These are phyloP conservation scores for Antrozous pallidus DNA, from an alignment of 2,797 vertebrate genomes.

Conservation along the genomic window DNA sequence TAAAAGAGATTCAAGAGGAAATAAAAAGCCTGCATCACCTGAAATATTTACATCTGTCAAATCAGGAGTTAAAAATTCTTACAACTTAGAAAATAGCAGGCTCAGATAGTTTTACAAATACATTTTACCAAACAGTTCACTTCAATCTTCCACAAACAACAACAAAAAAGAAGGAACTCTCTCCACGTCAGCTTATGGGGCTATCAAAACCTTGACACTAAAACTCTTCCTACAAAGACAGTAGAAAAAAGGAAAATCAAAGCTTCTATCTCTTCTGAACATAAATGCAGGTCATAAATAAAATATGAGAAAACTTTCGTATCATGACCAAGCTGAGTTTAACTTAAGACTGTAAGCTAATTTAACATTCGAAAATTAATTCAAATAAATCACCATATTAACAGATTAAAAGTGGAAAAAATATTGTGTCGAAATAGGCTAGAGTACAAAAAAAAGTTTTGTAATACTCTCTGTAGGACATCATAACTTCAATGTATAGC, in stretches of 20 bases:
- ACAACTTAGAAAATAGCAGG: not conserved
- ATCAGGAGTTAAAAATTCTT: not conserved
- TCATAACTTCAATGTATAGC: not conserved
- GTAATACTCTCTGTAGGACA: not conserved
- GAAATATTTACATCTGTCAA: not conserved
- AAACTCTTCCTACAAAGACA: not conserved
- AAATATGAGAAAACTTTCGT: not conserved
- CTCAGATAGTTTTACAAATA: not conserved
- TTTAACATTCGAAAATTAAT: slow-evolving; percentile 18
- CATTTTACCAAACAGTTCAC: not conserved
- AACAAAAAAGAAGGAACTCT: not conserved
- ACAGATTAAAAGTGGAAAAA: not conserved
- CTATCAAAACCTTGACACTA: not conserved
- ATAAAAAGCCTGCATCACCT: not conserved
- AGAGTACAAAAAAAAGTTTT: slow-evolving; percentile 1
- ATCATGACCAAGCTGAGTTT: not conserved
- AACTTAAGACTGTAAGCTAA: not conserved
- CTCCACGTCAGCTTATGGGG: not conserved
- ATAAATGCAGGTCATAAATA: not conserved
- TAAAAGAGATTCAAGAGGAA: not conserved
- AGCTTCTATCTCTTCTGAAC: not conserved
- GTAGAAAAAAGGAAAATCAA: not conserved
- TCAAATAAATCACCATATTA: not conserved
- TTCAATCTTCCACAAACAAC: not conserved
- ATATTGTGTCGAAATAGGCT: not conserved